Percentiles rank a stretch among this genome's conserved stretches.
Conservation (phyloP, 2,113 vertebrate genomes). For the Vulpes vulpes region DNA sequence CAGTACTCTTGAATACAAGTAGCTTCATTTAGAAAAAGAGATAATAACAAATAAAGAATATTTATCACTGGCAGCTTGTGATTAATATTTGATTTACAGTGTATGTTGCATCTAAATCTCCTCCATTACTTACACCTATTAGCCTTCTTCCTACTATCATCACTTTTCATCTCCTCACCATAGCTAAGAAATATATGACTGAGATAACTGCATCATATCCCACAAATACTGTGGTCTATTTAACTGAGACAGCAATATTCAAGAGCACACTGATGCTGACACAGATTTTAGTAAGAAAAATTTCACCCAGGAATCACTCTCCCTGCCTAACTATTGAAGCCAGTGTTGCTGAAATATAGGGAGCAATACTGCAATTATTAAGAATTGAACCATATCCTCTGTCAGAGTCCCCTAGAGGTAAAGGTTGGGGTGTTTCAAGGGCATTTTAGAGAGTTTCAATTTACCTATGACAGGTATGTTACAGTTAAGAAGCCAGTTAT, state of each 20-base stretch:
- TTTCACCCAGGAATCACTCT: constrained; percentile 53
- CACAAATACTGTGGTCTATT: constrained; percentile 60
- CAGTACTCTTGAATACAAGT: constrained; percentile 58
- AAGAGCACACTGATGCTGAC: constrained; percentile 50
- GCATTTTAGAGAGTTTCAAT: constrained; percentile 8
- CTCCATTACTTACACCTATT: constrained; percentile 72
- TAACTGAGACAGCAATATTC: constrained; percentile 69
- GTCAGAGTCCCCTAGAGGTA: neutral
- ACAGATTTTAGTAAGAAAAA: constrained; percentile 62
- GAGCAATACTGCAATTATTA: neutral
- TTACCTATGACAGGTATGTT: neutral
- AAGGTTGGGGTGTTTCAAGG: neutral
- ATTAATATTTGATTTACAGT: constrained; percentile 82
- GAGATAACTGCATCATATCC: constrained; percentile 70
- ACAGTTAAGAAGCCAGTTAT: neutral
- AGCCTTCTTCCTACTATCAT: constrained; percentile 69
- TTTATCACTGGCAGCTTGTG: constrained; percentile 71
- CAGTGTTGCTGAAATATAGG: neutral
- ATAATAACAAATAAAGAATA: constrained; percentile 76
- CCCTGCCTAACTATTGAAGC: neutral
- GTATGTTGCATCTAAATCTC: constrained; percentile 68
- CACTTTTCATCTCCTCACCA: constrained; percentile 31
- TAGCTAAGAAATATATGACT: constrained; percentile 68
- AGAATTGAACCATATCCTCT: neutral
- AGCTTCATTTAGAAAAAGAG: constrained; percentile 79